Conservation (phyloP, 2,797 vertebrate species). For the Micrastur ruficollis region DNA sequence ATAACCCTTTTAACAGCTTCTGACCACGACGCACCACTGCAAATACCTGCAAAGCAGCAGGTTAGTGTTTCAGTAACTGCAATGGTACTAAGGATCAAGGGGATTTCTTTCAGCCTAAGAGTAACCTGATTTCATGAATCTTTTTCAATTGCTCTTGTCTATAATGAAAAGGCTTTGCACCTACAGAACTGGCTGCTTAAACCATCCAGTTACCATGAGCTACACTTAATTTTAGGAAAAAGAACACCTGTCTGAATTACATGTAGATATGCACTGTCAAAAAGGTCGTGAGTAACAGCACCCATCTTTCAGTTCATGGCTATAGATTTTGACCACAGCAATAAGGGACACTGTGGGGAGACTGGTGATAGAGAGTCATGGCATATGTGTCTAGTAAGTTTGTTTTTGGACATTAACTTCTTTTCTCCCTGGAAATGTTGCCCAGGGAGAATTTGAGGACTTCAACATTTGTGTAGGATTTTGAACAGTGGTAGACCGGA, state of each 20-base stretch:
- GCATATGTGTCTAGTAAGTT: neutral
- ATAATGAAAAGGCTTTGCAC: neutral
- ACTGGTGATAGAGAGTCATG: neutral
- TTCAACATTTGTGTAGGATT: neutral
- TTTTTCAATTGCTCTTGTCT: neutral
- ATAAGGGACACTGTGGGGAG: neutral
- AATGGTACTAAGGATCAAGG: neutral
- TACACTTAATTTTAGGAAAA: neutral
- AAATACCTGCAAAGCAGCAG: slow-evolving; percentile 18
- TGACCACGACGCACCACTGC: neutral
- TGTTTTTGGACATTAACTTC: neutral
- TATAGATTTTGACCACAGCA: neutral
- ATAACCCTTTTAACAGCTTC: neutral
- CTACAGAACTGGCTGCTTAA: neutral
- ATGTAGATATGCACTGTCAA: neutral
- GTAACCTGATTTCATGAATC: neutral
- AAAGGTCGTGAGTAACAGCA: neutral
- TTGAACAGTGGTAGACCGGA: neutral
- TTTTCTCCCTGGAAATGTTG: neutral
- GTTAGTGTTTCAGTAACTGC: neutral
- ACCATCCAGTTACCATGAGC: neutral
- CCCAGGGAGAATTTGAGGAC: neutral
- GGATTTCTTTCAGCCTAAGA: neutral
- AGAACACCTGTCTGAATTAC: neutral
- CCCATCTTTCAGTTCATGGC: neutral